These are phyloP conservation scores for Odontocolon sp. DNA, from an alignment of 2,888 invertebrate genomes.

Conservation along the genomic window DNA sequence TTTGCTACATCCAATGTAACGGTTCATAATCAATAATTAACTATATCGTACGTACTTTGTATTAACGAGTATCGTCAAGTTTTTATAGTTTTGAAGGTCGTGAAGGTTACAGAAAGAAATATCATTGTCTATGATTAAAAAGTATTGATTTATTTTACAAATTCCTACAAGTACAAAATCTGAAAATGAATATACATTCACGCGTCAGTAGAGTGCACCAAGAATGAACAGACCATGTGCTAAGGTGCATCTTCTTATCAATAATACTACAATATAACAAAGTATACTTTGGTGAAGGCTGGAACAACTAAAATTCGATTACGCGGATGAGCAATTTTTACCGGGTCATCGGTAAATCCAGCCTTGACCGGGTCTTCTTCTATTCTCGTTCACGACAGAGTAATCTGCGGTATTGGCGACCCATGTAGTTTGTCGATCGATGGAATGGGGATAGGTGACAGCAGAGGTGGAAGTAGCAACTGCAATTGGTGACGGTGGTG, in stretches of 20 bases:
- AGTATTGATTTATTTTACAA: constrained; percentile 16
- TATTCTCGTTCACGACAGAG: not conserved
- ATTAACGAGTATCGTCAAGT: too few relatives aligned
- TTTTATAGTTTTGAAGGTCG: too few relatives aligned
- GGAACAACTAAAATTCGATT: not conserved
- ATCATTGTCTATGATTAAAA: not conserved
- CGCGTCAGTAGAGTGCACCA: not conserved
- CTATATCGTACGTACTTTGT: too few relatives aligned
- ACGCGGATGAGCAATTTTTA: not conserved
- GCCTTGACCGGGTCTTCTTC: constrained; percentile 5
- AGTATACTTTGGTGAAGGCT: constrained; percentile 10
- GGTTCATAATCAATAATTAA: too few relatives aligned
- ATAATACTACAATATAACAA: not conserved
- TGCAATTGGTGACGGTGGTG: not conserved
- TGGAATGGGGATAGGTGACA: constrained; percentile 11
- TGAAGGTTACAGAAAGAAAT: too few relatives aligned
- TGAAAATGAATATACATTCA: not conserved
- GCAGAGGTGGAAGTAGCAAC: not conserved
- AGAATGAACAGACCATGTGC: not conserved
- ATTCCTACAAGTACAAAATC: not conserved
- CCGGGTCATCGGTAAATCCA: constrained; percentile 15
- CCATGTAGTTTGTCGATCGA: constrained; percentile 4
- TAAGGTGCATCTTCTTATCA: constrained; percentile 12
- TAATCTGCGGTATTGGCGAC: constrained; percentile 26
- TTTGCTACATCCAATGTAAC: too few relatives aligned